phyloP scores from a whole-genome alignment of 1,140 invertebrate species.

The Lysiphlebus fabarum region DNA sequence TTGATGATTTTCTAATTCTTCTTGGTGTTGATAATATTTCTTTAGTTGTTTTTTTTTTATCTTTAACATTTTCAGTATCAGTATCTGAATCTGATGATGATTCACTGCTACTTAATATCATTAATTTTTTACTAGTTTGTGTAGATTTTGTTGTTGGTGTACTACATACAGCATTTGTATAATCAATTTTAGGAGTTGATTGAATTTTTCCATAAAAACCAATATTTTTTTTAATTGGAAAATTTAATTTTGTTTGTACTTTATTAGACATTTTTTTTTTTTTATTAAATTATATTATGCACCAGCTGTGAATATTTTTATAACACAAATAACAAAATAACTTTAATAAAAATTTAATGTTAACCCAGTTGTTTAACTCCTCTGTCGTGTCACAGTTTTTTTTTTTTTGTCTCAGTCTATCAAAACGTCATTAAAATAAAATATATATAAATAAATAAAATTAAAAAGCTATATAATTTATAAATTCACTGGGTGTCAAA shows the following conservation, averaged over 20 bases:
- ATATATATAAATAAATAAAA: no score
- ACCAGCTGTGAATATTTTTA: no score
- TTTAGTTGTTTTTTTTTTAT: constrained; percentile 13
- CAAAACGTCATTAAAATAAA: no score
- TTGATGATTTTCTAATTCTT: constrained; percentile 23
- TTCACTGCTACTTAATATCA: constrained; percentile 44
- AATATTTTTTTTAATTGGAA: constrained; percentile 36
- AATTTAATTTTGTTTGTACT: constrained; percentile 37
- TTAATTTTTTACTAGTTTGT: constrained; percentile 41
- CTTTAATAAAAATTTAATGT: no score
- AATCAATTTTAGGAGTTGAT: constrained; percentile 31
- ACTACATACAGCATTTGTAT: constrained; percentile 31
- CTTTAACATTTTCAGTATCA: constrained; percentile 38
- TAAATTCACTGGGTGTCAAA: no score
- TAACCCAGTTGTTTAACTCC: no score
- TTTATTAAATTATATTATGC: not conserved
- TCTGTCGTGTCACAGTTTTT: no score
- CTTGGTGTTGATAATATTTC: constrained; percentile 24
- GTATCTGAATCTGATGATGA: constrained; percentile 45
- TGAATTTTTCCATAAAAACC: constrained; percentile 38
- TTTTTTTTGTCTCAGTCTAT: no score
- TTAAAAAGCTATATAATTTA: no score
- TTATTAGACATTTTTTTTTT: constrained; percentile 29
- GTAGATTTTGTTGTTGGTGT: constrained; percentile 31
- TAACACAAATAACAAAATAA: no score